Conservation (phyloP, 2,888 invertebrate species). For the Serripes groenlandicus region DNA sequence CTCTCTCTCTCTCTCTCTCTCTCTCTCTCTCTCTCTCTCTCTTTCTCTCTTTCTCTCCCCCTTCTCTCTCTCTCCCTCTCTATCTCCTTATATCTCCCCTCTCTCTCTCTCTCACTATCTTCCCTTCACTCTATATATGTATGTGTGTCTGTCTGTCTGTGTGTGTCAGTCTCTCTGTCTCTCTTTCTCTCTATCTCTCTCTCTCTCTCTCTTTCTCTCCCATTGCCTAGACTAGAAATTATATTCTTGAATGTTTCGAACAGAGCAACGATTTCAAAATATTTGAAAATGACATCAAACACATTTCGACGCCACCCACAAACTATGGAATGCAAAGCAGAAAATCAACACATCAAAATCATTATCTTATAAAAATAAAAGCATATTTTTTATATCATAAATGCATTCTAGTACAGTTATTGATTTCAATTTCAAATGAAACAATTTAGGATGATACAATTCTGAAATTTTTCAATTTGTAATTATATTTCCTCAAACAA, state of each 20-base stretch:
- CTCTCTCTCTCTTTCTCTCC: slow-evolving; percentile 4
- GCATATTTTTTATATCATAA: not conserved
- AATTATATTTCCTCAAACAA: not conserved
- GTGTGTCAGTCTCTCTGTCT: not conserved
- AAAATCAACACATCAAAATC: slow-evolving; percentile 5
- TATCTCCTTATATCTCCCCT: not conserved
- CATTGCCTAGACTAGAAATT: not conserved
- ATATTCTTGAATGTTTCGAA: no score
- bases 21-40: slow-evolving; percentile 8
- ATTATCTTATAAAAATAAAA: not conserved
- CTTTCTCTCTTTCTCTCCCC: not conserved
- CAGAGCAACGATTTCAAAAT: no score
- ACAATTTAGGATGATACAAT: not conserved
- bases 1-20: slow-evolving; percentile 6
- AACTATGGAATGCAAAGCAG: not conserved
- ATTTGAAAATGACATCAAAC: no score
- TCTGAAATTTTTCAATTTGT: not conserved
- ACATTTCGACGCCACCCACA: not conserved
- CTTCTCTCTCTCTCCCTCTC: not conserved
- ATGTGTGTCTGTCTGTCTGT: not conserved
- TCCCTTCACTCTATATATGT: not conserved
- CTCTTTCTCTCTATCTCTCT: not conserved
- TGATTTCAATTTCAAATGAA: not conserved
- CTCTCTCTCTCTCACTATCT: not conserved
- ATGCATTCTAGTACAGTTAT: not conserved